A percentile compares a stretch with the other conserved stretches of the same genome.
Evolutionary conservation across 2,888 invertebrate genomes (phyloP).

Genomic region (Ditula angustiorana): DNA sequence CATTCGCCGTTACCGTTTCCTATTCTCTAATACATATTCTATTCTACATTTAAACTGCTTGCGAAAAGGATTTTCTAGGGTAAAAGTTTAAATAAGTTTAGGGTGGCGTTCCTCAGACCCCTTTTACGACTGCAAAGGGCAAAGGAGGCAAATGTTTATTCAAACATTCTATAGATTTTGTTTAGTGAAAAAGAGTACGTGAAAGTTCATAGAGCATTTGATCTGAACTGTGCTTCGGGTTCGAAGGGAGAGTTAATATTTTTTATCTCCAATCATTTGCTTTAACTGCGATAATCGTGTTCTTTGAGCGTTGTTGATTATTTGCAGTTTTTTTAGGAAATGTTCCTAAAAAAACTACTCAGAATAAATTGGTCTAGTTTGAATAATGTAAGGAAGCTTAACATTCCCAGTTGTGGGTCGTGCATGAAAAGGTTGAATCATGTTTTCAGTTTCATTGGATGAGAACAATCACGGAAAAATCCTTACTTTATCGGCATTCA

Average conservation of each 20-base stretch:
- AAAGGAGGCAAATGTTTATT: constrained; percentile 83
- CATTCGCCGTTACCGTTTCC: constrained; percentile 61
- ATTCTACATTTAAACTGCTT: constrained; percentile 79
- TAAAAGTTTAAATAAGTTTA: constrained; percentile 85
- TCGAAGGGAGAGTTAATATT: constrained; percentile 8
- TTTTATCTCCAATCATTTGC: not conserved
- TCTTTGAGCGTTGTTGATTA: not conserved
- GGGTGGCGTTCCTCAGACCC: constrained; percentile 77
- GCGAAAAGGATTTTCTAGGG: constrained; percentile 82
- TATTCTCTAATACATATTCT: constrained; percentile 78
- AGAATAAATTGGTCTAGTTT: too few species aligned
- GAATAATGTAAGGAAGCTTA: too few species aligned
- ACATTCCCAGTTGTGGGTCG: too few species aligned
- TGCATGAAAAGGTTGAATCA: too few species aligned
- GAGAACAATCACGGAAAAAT: not conserved
- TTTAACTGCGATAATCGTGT: constrained; percentile 4
- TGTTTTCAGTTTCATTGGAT: not conserved
- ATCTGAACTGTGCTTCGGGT: constrained; percentile 25
- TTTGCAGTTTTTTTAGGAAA: not conserved
- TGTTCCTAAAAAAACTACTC: too few species aligned
- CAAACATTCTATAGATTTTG: constrained; percentile 81
- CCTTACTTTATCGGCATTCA: not conserved
- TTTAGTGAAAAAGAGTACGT: constrained; percentile 60
- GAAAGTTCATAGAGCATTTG: constrained; percentile 39
- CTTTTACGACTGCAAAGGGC: constrained; percentile 83